Base-by-base conservation (phyloP, 2,113 vertebrate species). In the Bubo blakistoni region DNA sequence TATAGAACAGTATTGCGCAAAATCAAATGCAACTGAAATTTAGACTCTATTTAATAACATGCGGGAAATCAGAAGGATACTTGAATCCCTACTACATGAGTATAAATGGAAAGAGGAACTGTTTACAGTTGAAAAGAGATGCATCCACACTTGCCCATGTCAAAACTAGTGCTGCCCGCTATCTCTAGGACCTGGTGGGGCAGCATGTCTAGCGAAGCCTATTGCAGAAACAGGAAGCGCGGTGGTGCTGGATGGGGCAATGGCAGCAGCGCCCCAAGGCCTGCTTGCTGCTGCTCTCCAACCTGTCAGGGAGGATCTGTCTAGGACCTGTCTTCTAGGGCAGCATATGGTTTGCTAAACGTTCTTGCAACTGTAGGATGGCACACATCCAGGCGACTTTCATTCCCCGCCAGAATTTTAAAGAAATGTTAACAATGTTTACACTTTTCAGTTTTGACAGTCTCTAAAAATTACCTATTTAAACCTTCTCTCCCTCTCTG, bases 401-500 rank as follows among this genome's bases (percentile, higher is more conserved):
- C 85, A 32, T 42, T 89, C 59, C 71, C 77, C 96, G 88, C 88
- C 69, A 88, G 93, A 74, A 85, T 97, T 93, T 94, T 72, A 94
- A 89, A 92, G 82, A 92, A 77, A 93, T 66, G 76, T 93, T 94
- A 94, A 88, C 90, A 92, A 76, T 94, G 94, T 90, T 97, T 91
- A 69, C 79, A 65, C 85, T 59, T 81, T 84, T 89, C 73, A 62
- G 74, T 90, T 96, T 79, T 93, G 81, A 91, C 86, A 96, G 86
- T 36, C 79, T 89, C 66, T 87, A 88, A 93, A 94, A 96, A 90
- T 92, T 87, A 73, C 77, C 80, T 93, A 19, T 93, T 91, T 90
- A 94, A 90, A 86, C 83, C 76, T 83, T 57, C 46, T 78, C 51
- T 94, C 73, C 44, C 11, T 59, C 58, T 67, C 67, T 92, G 86